phyloP scores from a whole-genome alignment of 2,113 vertebrate genomes.

The Pavo muticus region DNA sequence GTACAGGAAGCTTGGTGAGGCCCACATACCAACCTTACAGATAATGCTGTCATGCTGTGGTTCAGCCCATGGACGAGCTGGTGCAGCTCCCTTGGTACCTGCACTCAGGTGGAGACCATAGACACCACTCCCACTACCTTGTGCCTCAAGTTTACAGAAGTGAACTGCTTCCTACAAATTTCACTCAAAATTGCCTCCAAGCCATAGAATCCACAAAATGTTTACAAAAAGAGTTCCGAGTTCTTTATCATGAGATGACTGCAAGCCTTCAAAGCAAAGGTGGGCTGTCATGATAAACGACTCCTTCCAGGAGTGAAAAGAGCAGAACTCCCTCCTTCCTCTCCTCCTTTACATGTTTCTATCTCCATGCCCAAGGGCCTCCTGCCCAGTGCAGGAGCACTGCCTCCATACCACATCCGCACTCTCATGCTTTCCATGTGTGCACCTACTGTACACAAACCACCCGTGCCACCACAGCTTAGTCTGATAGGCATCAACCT shows the following conservation, averaged over 20 bases:
- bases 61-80: neutral
- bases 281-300: neutral
- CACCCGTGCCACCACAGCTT: neutral
- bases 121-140: neutral
- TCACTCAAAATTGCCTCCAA: neutral
- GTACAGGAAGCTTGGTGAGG: neutral
- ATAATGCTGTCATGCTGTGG: fast-evolving
- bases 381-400: neutral
- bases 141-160: neutral
- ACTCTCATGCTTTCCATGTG: neutral
- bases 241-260: neutral
- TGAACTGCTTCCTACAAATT: neutral
- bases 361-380: neutral
- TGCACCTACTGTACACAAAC: neutral
- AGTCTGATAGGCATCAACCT: neutral
- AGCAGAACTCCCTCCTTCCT: neutral
- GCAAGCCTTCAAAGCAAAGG: neutral
- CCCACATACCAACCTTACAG: neutral
- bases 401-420: neutral
- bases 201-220: neutral
- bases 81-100: neutral
- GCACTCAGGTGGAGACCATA: neutral
- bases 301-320: neutral
- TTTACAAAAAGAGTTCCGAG: neutral
- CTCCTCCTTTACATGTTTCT: neutral